Percentiles rank a stretch among this genome's conserved stretches.
phyloP scores from a whole-genome alignment of 2,113 vertebrate species.

The Microtus montanus region DNA sequence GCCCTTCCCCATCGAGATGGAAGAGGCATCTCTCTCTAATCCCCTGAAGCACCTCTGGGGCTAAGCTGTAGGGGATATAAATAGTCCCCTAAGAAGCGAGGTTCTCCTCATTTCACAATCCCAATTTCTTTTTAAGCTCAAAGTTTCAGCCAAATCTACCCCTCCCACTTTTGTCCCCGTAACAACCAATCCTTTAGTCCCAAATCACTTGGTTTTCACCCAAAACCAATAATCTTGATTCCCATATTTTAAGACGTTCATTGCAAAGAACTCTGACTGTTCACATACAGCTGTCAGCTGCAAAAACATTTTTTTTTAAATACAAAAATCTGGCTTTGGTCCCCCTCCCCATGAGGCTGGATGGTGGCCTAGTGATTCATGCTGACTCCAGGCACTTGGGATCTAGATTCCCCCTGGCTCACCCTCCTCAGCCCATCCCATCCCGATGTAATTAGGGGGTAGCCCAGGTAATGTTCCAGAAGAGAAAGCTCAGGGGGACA shows the following conservation, averaged over 20 bases:
- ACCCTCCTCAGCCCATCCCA: not conserved
- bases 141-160: not conserved
- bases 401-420: not conserved
- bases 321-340: constrained; percentile 68
- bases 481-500: not conserved
- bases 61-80: not conserved
- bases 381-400: constrained; percentile 12
- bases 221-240: constrained; percentile 67
- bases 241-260: constrained; percentile 67
- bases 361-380: constrained; percentile 9
- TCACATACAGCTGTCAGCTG: constrained; percentile 79
- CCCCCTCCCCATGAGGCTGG: not conserved
- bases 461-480: constrained; percentile 47
- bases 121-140: constrained; percentile 16
- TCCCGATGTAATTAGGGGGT: not conserved
- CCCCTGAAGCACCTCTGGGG: not conserved
- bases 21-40: not conserved
- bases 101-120: not conserved
- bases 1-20: not conserved
- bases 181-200: not conserved
- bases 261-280: constrained; percentile 19
- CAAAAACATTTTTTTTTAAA: constrained; percentile 70
- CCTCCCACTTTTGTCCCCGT: not conserved
- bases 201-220: constrained; percentile 43
- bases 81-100: not conserved